Base-by-base conservation (phyloP, 2,113 vertebrate species). In the Penelope pileata region DNA sequence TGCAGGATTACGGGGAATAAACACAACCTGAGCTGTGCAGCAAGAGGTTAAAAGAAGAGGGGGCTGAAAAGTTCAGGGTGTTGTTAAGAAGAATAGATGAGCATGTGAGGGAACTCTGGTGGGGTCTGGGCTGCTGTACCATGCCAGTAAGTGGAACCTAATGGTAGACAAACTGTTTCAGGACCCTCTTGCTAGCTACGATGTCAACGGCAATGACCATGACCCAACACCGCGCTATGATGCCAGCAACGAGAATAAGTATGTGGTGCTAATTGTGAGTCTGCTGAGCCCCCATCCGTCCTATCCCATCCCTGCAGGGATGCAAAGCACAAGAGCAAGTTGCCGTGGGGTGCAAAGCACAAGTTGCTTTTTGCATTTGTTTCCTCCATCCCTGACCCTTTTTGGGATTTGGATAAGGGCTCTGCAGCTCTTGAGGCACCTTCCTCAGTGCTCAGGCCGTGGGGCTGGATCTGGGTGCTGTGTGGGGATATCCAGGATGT, bases 181-280 rank as follows among this genome's bases (percentile, higher is more conserved):
- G 99, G 99, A 99, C 79, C 98, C 99, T 73, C 98, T 98, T 2
- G 99, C 99, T 10, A 99, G 99, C 94, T 99, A 99, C 5, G 99
- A 99, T 9, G 98, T 99, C 91, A 99, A 99, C 1, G 99, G 99
- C 29, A 99, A 99, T 0, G 99, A 99, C 93, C 98, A 98, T 0
- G 99, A 99, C 73, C 99, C 99, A 0, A 99, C 98, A 23, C 99
- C 99, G 0, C 98, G 99, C 53, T 99, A 99, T 0, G 98, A 99
- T 34, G 98, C 98, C 94, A 99, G 98, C 98, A 99, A 99, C 5
- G 99, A 99, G 94, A 99, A 99, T 88, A 98, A 99, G 99, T 99
- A 97, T 2, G 94, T 94, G 66, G 34, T 16, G 30, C 19, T 19
- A 6, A 54, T 10, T 53, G 32, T 14, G 8, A 6, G 16, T 7